phyloP scores from a whole-genome alignment of 2,113 vertebrate species.

The Indri indri region DNA sequence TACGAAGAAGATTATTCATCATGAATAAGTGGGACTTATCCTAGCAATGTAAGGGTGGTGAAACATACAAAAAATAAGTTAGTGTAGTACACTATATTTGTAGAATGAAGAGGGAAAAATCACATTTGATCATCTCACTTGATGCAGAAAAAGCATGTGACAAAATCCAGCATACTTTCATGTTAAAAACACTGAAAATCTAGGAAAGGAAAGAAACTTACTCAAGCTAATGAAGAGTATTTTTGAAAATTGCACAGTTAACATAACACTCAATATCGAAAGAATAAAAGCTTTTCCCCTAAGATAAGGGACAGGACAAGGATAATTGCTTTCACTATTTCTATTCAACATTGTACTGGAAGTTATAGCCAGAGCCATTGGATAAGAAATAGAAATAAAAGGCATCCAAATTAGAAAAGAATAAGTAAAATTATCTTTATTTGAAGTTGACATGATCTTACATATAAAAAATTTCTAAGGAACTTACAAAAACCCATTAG shows the following conservation, averaged over 20 bases:
- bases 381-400: neutral
- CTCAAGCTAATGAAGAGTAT: neutral
- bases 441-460: neutral
- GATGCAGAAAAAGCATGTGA: neutral
- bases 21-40: neutral
- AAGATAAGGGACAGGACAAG: neutral
- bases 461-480: neutral
- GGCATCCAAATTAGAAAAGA: neutral
- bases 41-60: neutral
- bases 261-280: neutral
- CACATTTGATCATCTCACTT: neutral
- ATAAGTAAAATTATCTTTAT: neutral
- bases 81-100: neutral
- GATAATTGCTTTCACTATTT: neutral
- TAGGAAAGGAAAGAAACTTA: neutral
- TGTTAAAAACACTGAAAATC: neutral
- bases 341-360: neutral
- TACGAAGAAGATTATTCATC: neutral
- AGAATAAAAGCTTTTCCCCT: neutral
- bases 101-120: neutral
- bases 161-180: neutral
- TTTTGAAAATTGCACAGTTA: neutral
- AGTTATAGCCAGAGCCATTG: neutral
- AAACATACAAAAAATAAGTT: neutral
- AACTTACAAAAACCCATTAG: neutral